These are phyloP conservation scores for Pyralis farinalis DNA, from an alignment of 2,888 invertebrate species.

Conservation along the genomic window DNA sequence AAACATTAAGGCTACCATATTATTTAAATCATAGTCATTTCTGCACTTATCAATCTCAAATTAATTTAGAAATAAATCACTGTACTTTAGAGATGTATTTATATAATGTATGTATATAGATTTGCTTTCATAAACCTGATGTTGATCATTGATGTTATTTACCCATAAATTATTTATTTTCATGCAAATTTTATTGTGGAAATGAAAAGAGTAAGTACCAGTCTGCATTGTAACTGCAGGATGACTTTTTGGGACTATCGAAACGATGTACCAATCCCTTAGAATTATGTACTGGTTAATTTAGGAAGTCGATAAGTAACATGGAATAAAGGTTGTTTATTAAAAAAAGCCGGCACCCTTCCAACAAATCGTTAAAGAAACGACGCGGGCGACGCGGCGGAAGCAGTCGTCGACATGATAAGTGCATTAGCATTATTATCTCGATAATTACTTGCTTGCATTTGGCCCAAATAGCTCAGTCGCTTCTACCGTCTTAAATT, in stretches of 20 bases:
- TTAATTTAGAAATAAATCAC: too few species aligned
- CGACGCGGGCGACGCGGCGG: slow-evolving; percentile 51
- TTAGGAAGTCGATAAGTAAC: not conserved
- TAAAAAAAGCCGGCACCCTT: slow-evolving; percentile 22
- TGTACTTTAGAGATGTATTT: too few species aligned
- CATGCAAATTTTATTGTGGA: not conserved
- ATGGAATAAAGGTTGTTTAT: not conserved
- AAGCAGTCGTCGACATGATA: slow-evolving; percentile 76
- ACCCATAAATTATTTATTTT: not conserved
- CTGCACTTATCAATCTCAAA: too few species aligned
- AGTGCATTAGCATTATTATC: slow-evolving; percentile 81
- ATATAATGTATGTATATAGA: too few species aligned
- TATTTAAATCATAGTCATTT: too few species aligned
- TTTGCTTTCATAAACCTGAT: too few species aligned
- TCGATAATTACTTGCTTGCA: slow-evolving; percentile 78
- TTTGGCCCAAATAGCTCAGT: slow-evolving; percentile 74
- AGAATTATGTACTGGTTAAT: not conserved
- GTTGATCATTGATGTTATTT: not conserved
- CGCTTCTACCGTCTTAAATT: slow-evolving; percentile 69
- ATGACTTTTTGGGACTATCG: not conserved
- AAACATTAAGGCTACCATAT: too few species aligned
- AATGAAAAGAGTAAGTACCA: not conserved
- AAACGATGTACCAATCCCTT: too few species aligned
- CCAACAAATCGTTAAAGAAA: slow-evolving; percentile 47
- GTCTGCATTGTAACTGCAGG: not conserved